Evolutionary conservation across 2,888 invertebrate genomes (phyloP), one percentile per base, ranked within the genome.

Genomic region (Smittia aterrima): DNA sequence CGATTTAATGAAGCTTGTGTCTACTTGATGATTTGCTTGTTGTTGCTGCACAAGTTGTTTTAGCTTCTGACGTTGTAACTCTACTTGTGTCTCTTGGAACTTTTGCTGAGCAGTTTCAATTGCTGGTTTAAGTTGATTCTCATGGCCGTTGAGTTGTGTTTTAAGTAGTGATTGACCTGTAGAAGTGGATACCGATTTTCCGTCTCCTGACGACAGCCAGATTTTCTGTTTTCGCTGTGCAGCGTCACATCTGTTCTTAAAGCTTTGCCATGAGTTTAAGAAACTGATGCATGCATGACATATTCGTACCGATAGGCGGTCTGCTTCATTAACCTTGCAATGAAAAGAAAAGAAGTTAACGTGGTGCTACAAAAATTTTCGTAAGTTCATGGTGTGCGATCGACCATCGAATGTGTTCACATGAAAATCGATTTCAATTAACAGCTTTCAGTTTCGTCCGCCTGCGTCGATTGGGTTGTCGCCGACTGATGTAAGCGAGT

Each of bases 191-290:
- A 32, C 20, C 18, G 38, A 32, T 40, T 72, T 72, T 2, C 40
- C 40, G n/a, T 62, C 72, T 22, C 62, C 54, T 27, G 66, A 74
- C 22, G 82, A 82, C 76, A 82, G 77, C 82, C 82, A 83, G 75
- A 79, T 80, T 38, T 79, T 79, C 76, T 83, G 83, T 77, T 83
- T 83, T 38, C 77, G 76, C 75, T 83, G 83, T 13, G 83, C 80
- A 71, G 81, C 79, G 41, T 82, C 76, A 77, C 83, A 83, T 41
- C 83, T 83, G 79, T 83, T 83, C 75, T 83, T 83, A 77, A 83
- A 83, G 76, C 83, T 83, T 78, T 83, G 83, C 83, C 83, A 83
- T 58, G 83, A 83, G 77, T 83, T 83, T 76, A 83, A 77, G 76
- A 81, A 83, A 76, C 83, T 83, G 75, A 83, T 82, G 77, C 83